Evolutionary conservation across 2,113 vertebrate genomes (phyloP), one percentile per base, ranked within the genome.

Genomic region (Podocnemis expansa): DNA sequence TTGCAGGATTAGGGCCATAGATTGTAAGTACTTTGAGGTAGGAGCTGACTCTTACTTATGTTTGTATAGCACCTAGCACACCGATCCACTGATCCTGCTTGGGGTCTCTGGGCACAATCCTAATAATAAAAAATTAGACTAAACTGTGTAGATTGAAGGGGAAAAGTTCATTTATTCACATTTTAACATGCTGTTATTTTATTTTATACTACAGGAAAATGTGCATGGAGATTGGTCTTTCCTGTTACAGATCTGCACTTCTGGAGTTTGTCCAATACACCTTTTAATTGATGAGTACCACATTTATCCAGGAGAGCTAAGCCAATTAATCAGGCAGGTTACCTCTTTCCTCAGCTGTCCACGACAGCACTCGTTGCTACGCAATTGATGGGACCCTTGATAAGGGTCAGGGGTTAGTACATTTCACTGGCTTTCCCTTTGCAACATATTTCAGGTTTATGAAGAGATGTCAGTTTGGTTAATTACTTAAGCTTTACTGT

Each of bases 361-460:
- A 29, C 75, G 80, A 86, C 93, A 91, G 91, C 78, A 56, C 84
- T 55, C 9, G 47, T 89, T 70, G 78, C 88, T 87, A 73, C 88
- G 75, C 89, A 88, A 88, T 92, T 82, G 92, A 94, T 84, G 43
- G 70, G 55, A 84, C 55, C 60, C 85, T 87, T 91, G 85, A 85
- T 84, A 89, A 84, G 91, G 92, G 83, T 88, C 91, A 93, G 47
- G 89, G 88, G 88, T 93, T 93, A 93, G 95, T 88, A 90, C 55
- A 52, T 89, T 84, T 93, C 90, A 89, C 78, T 93, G 83, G 67
- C 76, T 81, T 82, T 78, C 84, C 34, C 52, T 67, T 60, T 80
- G 78, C 56, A 87, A 81, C 24, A 22, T 29, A 80, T 82, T 80
- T 90, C 31, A 52, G 63, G 78, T 89, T 95, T 95, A 90, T 92